Conservation (phyloP, 2,797 vertebrate species). For the Bradypodion ventrale region DNA sequence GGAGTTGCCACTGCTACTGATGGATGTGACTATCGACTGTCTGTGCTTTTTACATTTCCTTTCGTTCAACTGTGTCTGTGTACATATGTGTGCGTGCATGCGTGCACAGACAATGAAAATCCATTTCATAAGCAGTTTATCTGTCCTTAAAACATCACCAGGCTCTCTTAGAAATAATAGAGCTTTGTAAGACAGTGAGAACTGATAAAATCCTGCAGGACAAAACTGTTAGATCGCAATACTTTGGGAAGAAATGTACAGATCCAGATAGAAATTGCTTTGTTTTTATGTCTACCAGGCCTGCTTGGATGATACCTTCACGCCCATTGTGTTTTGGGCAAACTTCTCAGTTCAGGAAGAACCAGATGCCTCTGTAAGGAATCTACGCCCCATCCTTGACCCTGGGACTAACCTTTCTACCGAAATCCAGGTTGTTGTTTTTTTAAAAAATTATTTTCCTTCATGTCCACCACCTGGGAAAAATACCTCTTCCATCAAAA, state of each 20-base stretch:
- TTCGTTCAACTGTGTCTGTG: too few relatives aligned
- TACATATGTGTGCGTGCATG: too few relatives aligned
- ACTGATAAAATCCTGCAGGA: not conserved
- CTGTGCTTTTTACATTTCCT: too few relatives aligned
- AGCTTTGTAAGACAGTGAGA: not conserved
- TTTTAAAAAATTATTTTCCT: not conserved
- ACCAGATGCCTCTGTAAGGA: not conserved
- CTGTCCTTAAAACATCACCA: too few relatives aligned
- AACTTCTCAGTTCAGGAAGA: conserved; percentile 73
- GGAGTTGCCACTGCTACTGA: too few relatives aligned
- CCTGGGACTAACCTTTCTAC: not conserved
- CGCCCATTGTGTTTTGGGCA: conserved; percentile 72
- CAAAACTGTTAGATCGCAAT: not conserved
- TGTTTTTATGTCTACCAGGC: not conserved
- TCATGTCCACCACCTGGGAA: not conserved
- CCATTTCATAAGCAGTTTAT: too few relatives aligned
- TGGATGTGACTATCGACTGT: too few relatives aligned
- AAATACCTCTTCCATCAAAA: not conserved
- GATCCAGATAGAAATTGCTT: not conserved
- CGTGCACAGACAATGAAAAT: too few relatives aligned
- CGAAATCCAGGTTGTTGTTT: not conserved
- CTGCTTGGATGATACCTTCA: conserved; percentile 80
- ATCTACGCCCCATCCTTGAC: conserved; percentile 72
- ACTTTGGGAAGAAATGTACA: not conserved
- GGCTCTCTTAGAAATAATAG: too few relatives aligned